phyloP scores from a whole-genome alignment of 2,113 vertebrate genomes.

The Daubentonia madagascariensis region DNA sequence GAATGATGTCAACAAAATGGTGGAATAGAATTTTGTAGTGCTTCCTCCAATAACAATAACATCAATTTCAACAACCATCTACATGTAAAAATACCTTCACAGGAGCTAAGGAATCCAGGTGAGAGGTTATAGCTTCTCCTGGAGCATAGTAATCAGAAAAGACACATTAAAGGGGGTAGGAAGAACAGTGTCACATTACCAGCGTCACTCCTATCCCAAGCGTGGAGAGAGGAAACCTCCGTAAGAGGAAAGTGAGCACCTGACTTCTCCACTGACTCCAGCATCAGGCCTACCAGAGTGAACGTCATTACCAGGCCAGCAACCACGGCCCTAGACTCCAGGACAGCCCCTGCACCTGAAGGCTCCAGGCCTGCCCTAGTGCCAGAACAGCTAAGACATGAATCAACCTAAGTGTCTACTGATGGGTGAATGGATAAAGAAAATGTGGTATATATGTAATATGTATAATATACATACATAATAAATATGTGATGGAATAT shows the following conservation, averaged over 20 bases:
- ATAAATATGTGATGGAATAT: not conserved
- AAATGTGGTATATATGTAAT: not conserved
- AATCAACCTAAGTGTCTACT: not conserved
- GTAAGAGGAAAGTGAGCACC: accelerated
- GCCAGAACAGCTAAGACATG: not conserved
- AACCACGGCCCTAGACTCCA: not conserved
- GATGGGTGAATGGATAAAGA: not conserved
- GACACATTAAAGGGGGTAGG: accelerated
- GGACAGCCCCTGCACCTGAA: accelerated
- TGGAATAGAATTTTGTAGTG: not conserved
- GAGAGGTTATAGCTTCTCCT: not conserved
- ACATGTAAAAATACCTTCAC: not conserved
- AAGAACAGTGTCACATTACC: not conserved
- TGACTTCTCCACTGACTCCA: too few species aligned
- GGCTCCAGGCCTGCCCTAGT: too few species aligned
- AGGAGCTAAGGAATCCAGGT: not conserved
- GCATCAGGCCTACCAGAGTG: not conserved
- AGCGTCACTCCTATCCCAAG: too few species aligned
- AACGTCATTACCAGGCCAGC: not conserved
- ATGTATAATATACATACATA: too few species aligned
- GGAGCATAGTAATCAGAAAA: not conserved
- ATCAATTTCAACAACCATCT: not conserved
- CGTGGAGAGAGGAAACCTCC: accelerated
- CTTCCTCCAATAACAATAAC: not conserved
- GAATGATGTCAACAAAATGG: not conserved